A percentile compares a stretch with the other conserved stretches of the same genome.
Conservation (phyloP, 92 coral and sea anemone species). For the Muricea muricata region DNA sequence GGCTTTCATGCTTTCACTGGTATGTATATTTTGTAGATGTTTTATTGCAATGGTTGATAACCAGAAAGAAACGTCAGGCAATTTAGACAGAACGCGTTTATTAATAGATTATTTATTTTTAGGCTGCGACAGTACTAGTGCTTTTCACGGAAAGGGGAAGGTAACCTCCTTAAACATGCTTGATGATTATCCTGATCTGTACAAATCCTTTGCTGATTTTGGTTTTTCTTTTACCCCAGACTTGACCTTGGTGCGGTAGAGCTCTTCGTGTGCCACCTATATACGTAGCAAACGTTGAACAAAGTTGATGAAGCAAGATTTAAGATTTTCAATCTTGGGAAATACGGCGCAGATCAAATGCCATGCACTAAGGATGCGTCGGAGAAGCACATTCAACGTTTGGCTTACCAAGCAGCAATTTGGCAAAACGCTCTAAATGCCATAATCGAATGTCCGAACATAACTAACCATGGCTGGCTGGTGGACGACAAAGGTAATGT, state of each 20-base stretch:
- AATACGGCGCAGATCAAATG: not conserved
- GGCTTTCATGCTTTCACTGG: slow-evolving; percentile 7
- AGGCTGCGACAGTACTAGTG: too few relatives aligned
- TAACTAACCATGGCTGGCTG: slow-evolving; percentile 12
- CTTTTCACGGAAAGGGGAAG: not conserved
- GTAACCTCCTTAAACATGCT: not conserved
- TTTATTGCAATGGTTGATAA: not conserved
- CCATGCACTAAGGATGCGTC: not conserved
- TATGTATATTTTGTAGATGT: too few relatives aligned
- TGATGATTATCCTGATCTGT: not conserved
- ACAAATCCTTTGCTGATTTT: not conserved
- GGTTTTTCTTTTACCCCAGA: not conserved
- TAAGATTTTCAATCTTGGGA: not conserved
- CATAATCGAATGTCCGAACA: not conserved
- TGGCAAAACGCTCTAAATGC: not conserved
- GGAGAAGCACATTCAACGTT: slow-evolving; percentile 1
- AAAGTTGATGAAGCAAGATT: not conserved
- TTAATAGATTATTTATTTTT: too few relatives aligned
- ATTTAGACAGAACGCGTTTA: too few relatives aligned
- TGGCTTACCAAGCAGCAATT: not conserved
- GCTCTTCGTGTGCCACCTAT: not conserved
- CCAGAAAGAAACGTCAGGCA: too few relatives aligned
- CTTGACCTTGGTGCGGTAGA: not conserved
- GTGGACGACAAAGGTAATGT: not conserved
- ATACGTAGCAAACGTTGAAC: not conserved